Percentiles rank a stretch among this genome's conserved stretches.
phyloP scores from a whole-genome alignment of 2,113 vertebrate genomes.

The Phaethon lepturus region DNA sequence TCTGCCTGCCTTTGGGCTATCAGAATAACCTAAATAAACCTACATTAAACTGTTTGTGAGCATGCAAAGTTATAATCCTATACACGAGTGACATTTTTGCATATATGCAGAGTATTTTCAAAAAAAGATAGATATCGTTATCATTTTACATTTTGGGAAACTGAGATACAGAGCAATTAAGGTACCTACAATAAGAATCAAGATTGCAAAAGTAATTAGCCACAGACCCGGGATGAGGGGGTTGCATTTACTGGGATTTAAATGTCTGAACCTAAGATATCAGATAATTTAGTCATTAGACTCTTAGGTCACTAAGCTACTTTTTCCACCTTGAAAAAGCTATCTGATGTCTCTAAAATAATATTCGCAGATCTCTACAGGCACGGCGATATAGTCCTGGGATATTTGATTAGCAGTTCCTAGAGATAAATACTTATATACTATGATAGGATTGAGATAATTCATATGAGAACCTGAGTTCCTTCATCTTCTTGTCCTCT shows the following conservation, averaged over 20 bases:
- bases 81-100: background rate
- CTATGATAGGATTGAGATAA: background rate
- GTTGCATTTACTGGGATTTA: constrained; percentile 2
- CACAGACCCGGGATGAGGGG: background rate
- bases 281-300: background rate
- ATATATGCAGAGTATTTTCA: background rate
- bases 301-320: background rate
- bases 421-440: background rate
- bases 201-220: constrained; percentile 35
- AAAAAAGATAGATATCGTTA: background rate
- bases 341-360: background rate
- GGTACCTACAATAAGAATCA: background rate
- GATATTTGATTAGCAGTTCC: background rate
- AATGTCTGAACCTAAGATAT: background rate
- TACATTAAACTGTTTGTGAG: background rate
- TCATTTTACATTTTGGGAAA: background rate
- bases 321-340: background rate
- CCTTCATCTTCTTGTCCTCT: background rate
- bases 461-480: background rate
- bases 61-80: background rate
- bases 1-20: background rate
- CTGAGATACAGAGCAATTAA: background rate
- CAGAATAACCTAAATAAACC: background rate
- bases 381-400: background rate
- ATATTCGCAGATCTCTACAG: background rate